Percentiles rank a stretch among this genome's conserved stretches.
phyloP scores from a whole-genome alignment of 1,140 invertebrate species.

The Panagrolaimus sp. region DNA sequence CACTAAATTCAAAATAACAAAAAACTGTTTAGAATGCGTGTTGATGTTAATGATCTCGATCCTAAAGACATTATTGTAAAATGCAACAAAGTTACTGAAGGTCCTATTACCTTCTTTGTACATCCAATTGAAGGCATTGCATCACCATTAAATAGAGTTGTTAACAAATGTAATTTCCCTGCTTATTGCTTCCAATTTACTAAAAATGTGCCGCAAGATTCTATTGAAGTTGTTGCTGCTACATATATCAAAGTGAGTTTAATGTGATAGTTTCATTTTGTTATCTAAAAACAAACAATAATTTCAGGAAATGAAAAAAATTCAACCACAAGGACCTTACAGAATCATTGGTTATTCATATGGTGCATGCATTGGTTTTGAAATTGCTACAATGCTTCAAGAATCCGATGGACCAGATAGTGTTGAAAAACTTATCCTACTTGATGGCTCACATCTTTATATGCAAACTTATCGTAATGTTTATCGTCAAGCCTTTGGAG shows the following conservation, averaged over 20 bases:
- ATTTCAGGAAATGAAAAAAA: slow-evolving; percentile 65
- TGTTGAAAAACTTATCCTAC: slow-evolving; percentile 64
- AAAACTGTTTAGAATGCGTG: slow-evolving; percentile 35
- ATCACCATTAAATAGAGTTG: slow-evolving; percentile 67
- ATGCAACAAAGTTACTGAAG: slow-evolving; percentile 60
- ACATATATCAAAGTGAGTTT: slow-evolving; percentile 69
- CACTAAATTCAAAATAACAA: background rate
- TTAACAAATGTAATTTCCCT: slow-evolving; percentile 68
- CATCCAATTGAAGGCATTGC: slow-evolving; percentile 87
- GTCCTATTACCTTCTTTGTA: slow-evolving; percentile 69
- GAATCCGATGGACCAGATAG: slow-evolving; percentile 64
- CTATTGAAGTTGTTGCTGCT: slow-evolving; percentile 70
- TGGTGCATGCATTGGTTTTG: slow-evolving; percentile 81
- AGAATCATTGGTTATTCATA: slow-evolving; percentile 85
- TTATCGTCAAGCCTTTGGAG: slow-evolving; percentile 56
- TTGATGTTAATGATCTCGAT: slow-evolving; percentile 60
- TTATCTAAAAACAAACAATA: slow-evolving; percentile 47
- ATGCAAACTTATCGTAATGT: slow-evolving; percentile 72
- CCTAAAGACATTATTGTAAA: slow-evolving; percentile 61
- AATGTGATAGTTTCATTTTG: background rate
- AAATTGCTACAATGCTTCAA: slow-evolving; percentile 81
- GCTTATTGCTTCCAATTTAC: slow-evolving; percentile 86
- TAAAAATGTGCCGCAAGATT: slow-evolving; percentile 68
- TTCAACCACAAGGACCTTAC: slow-evolving; percentile 78
- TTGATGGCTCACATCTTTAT: slow-evolving; percentile 87